Evolutionary conservation across 2,797 vertebrate genomes (phyloP).

Genomic region (Girardinus metallicus): DNA sequence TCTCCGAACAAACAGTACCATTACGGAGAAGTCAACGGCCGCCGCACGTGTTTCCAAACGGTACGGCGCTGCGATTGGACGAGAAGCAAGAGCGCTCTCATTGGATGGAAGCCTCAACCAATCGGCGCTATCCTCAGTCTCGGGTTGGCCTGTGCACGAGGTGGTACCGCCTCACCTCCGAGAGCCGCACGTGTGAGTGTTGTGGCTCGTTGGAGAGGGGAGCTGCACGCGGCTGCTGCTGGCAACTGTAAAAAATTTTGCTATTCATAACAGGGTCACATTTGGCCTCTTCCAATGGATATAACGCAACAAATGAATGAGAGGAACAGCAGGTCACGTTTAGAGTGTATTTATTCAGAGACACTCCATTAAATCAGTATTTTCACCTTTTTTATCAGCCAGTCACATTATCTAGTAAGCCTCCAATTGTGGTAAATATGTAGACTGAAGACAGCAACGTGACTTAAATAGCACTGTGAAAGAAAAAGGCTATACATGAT

Average conservation of each 20-base stretch:
- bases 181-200: slow-evolving; percentile 67
- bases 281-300: not conserved
- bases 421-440: not conserved
- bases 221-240: slow-evolving; percentile 49
- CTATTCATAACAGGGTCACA: slow-evolving; percentile 20
- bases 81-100: not conserved
- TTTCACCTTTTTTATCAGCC: not conserved
- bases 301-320: not conserved
- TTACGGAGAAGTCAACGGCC: slow-evolving; percentile 17
- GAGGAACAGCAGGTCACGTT: not conserved
- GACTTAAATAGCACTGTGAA: not conserved
- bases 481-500: not conserved
- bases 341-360: not conserved
- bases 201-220: slow-evolving; percentile 53
- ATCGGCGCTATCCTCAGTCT: slow-evolving; percentile 21
- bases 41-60: slow-evolving; percentile 73
- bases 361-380: not conserved
- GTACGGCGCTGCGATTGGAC: slow-evolving; percentile 51
- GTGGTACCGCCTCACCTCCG: slow-evolving; percentile 2
- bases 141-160: slow-evolving; percentile 52
- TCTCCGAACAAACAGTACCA: slow-evolving; percentile 45
- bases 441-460: not conserved
- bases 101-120: slow-evolving; percentile 58
- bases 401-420: not conserved
- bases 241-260: slow-evolving; percentile 24